Percentiles rank a stretch among this genome's conserved stretches.
These are phyloP conservation scores for Carassius gibelio DNA, from an alignment of 2,113 vertebrate species.

Conservation along the genomic window DNA sequence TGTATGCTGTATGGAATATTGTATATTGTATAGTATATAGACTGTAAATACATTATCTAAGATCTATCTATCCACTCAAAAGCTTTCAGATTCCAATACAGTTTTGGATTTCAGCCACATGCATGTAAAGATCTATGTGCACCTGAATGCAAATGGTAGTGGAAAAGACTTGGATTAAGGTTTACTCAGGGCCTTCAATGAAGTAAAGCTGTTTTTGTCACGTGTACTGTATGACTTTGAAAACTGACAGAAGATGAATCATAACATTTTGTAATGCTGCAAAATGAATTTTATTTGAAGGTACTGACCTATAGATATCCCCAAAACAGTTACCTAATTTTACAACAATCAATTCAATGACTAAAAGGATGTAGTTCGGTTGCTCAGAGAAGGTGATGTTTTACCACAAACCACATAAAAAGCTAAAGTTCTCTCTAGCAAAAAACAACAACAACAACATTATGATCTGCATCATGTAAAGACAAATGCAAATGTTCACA, in stretches of 20 bases:
- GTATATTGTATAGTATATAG: neutral
- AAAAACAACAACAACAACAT: neutral
- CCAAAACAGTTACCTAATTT: neutral
- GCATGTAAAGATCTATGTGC: neutral
- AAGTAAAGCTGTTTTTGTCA: neutral
- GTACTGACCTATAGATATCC: neutral
- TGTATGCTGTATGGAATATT: neutral
- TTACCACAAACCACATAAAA: neutral
- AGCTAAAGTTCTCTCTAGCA: neutral
- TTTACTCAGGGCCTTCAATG: slow-evolving; percentile 8
- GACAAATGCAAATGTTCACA: neutral
- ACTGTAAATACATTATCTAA: neutral
- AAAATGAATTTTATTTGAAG: neutral
- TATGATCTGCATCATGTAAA: neutral
- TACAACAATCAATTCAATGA: neutral
- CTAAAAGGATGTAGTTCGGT: neutral
- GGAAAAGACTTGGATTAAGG: neutral
- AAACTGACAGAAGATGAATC: neutral
- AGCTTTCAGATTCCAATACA: neutral
- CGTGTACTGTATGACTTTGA: slow-evolving; percentile 9
- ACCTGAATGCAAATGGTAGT: neutral
- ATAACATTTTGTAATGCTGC: neutral
- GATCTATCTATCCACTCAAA: slow-evolving; percentile 1
- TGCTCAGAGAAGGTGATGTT: neutral
- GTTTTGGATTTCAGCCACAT: slow-evolving; percentile 14